Evolutionary conservation across 2,888 invertebrate genomes (phyloP).

Genomic region (Gonocerus acuteangulatus): DNA sequence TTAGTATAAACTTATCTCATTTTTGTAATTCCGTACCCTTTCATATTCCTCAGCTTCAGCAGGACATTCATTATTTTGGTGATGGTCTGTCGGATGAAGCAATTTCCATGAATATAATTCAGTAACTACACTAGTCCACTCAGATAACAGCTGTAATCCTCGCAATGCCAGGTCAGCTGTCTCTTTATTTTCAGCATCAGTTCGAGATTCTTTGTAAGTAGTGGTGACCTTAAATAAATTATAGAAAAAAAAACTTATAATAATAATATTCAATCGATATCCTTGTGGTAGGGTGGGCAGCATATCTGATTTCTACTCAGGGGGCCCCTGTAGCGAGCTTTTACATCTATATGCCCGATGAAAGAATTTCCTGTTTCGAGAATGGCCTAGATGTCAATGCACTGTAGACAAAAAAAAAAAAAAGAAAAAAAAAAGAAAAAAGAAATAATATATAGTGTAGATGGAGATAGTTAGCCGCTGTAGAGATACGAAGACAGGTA

Average conservation of each 20-base stretch:
- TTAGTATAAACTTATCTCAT: too few relatives aligned
- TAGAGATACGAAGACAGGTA: too few relatives aligned
- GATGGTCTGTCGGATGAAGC: conserved; percentile 93
- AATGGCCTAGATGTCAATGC: too few relatives aligned
- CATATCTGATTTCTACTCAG: not conserved
- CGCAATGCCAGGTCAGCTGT: conserved; percentile 84
- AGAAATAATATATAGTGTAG: too few relatives aligned
- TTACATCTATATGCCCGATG: not conserved
- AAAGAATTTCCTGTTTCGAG: not conserved
- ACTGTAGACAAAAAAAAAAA: too few relatives aligned
- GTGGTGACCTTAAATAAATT: conserved; percentile 63
- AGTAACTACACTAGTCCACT: conserved; percentile 95
- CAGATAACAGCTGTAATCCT: conserved; percentile 85
- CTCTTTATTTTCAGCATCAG: conserved; percentile 83
- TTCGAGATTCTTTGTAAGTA: conserved; percentile 85
- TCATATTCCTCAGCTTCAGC: conserved; percentile 97
- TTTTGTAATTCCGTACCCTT: conserved; percentile 60
- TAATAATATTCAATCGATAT: not conserved
- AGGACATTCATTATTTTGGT: conserved; percentile 89
- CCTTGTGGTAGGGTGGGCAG: not conserved
- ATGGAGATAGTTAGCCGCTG: too few relatives aligned
- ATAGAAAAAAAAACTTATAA: conserved; percentile 10
- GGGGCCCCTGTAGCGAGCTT: not conserved
- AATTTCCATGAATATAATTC: conserved; percentile 97
- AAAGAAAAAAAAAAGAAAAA: too few relatives aligned